Evolutionary conservation across 1,140 invertebrate species (phyloP).

Genomic region (Leptoteleia sp.): DNA sequence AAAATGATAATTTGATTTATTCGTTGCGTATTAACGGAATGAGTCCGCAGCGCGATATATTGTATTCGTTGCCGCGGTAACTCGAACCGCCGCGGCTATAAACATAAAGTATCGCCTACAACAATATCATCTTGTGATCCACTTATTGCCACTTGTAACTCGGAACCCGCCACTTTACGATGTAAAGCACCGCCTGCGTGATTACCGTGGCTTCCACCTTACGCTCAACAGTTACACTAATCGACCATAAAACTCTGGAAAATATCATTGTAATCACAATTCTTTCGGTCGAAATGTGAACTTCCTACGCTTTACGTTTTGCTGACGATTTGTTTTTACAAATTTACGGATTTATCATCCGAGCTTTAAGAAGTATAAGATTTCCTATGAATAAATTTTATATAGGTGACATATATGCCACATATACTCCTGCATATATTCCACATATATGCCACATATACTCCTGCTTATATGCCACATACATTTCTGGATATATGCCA

Average conservation of each 20-base stretch:
- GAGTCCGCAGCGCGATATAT: slow-evolving; percentile 3
- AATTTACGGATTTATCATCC: neutral
- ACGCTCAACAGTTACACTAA: slow-evolving; percentile 37
- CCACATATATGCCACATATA: too few species aligned
- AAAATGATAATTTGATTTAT: slow-evolving; percentile 27
- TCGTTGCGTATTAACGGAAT: slow-evolving; percentile 22
- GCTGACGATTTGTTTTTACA: too few species aligned
- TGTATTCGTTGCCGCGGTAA: slow-evolving; percentile 26
- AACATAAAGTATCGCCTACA: slow-evolving; percentile 42
- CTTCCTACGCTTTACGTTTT: too few species aligned
- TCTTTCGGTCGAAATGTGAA: slow-evolving; percentile 12
- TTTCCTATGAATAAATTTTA: too few species aligned
- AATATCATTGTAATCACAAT: slow-evolving; percentile 34
- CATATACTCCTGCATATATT: too few species aligned
- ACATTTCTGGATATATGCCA: too few species aligned
- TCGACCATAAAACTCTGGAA: slow-evolving; percentile 38
- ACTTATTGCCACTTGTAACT: slow-evolving; percentile 49
- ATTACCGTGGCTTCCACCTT: slow-evolving; percentile 35
- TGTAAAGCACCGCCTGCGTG: slow-evolving; percentile 35
- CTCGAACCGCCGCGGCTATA: slow-evolving; percentile 35
- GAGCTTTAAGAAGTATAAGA: too few species aligned
- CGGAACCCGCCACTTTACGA: slow-evolving; percentile 38
- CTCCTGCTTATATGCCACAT: too few species aligned
- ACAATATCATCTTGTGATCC: slow-evolving; percentile 50
- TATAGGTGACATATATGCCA: too few species aligned